A percentile compares a stretch with the other conserved stretches of the same genome.
Conservation (phyloP, 2,888 invertebrate genomes). For the Deroplatys truncata region DNA sequence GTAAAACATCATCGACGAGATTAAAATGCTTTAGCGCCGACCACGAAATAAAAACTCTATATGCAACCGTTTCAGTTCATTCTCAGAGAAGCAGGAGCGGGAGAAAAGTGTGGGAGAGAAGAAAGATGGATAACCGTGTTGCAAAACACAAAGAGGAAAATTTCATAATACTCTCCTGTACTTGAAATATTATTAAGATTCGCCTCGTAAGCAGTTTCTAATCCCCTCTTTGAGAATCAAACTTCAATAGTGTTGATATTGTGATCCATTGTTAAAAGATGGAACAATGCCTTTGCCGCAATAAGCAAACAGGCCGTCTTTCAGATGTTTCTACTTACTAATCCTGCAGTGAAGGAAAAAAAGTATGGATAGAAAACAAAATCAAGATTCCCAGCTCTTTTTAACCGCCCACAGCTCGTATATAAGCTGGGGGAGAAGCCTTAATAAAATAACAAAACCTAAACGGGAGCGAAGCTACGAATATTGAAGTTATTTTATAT, state of each 20-base stretch:
- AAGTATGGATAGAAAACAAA: not conserved
- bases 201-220: not conserved
- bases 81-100: not conserved
- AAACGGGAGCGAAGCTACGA: not conserved
- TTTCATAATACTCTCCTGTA: not conserved
- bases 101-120: not conserved
- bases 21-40: not conserved
- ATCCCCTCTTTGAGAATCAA: not conserved
- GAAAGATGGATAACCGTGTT: not conserved
- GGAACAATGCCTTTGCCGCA: not conserved
- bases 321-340: not conserved
- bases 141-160: not conserved
- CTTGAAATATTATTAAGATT: not conserved
- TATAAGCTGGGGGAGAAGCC: not conserved
- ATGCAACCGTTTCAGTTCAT: not conserved
- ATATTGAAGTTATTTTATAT: not conserved
- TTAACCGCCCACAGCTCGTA: not conserved
- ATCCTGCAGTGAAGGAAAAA: not conserved
- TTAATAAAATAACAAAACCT: not conserved
- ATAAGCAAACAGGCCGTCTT: not conserved
- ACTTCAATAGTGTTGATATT: slow-evolving; percentile 8
- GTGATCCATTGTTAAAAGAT: not conserved
- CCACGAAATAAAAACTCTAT: not conserved
- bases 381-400: not conserved
- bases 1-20: not conserved